Conservation (phyloP, 2,113 vertebrate species). For the Marmota flaviventris region DNA sequence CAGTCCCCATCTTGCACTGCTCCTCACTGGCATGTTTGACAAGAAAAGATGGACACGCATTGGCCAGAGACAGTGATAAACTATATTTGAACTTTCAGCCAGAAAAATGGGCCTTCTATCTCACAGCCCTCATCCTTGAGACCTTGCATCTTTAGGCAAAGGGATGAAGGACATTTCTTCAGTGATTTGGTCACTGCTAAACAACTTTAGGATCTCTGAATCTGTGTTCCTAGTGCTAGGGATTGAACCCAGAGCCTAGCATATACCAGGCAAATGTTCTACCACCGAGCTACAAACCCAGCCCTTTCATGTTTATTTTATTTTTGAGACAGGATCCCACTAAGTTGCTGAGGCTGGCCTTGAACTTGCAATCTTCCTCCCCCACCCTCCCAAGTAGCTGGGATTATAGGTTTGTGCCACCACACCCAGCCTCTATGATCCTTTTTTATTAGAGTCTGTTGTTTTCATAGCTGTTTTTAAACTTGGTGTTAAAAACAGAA, state of each 20-base stretch:
- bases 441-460: background rate
- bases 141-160: background rate
- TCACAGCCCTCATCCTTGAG: background rate
- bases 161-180: background rate
- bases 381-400: background rate
- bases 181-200: constrained; percentile 2
- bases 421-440: too few species aligned
- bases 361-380: background rate
- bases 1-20: background rate
- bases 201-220: background rate
- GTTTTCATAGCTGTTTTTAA: constrained; percentile 8
- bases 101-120: background rate
- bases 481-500: background rate
- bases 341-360: background rate
- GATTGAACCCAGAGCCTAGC: too few species aligned
- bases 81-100: background rate
- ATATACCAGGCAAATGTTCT: too few species aligned
- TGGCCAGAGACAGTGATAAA: background rate
- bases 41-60: background rate
- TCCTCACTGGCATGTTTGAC: background rate
- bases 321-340: background rate
- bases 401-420: background rate
- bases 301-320: too few species aligned
- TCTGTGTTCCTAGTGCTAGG: background rate
- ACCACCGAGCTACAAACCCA: too few species aligned